Percentiles rank a stretch among this genome's conserved stretches.
Evolutionary conservation across 2,797 vertebrate species (phyloP).

Genomic region (Malacoctenus gilli): DNA sequence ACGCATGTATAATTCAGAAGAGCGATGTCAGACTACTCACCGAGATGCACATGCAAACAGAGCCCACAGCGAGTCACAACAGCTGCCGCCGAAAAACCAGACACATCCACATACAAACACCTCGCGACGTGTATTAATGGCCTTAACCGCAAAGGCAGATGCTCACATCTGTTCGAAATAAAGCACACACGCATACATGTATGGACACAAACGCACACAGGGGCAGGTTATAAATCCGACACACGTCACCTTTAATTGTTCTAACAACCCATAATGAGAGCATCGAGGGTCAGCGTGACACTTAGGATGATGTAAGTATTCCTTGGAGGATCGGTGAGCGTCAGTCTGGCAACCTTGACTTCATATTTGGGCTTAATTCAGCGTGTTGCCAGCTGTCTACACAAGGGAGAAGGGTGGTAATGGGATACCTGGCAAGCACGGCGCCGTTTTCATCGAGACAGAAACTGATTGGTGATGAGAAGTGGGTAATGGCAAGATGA

Average conservation of each 20-base stretch:
- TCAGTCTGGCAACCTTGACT: slow-evolving; percentile 69
- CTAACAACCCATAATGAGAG: slow-evolving; percentile 74
- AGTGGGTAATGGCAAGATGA: background rate
- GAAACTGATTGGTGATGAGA: slow-evolving; percentile 10
- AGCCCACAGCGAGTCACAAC: slow-evolving; percentile 49
- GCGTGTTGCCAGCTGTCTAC: slow-evolving; percentile 56
- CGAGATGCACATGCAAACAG: slow-evolving; percentile 19
- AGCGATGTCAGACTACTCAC: slow-evolving; percentile 12
- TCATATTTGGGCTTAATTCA: slow-evolving; percentile 65
- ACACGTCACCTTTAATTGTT: slow-evolving; percentile 71
- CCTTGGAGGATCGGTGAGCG: slow-evolving; percentile 60
- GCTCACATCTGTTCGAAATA: slow-evolving; percentile 70
- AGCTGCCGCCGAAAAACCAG: slow-evolving; percentile 55
- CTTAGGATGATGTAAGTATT: slow-evolving; percentile 68
- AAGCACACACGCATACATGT: slow-evolving; percentile 40
- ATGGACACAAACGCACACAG: slow-evolving; percentile 42
- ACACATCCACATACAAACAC: slow-evolving; percentile 65
- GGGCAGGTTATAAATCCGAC: slow-evolving; percentile 63
- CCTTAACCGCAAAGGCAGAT: slow-evolving; percentile 66
- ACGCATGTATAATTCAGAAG: slow-evolving; percentile 34
- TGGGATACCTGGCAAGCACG: slow-evolving; percentile 45
- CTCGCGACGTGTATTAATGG: slow-evolving; percentile 72
- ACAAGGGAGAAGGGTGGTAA: slow-evolving; percentile 52
- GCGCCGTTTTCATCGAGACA: slow-evolving; percentile 6
- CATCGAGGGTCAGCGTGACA: slow-evolving; percentile 64